Conservation (phyloP, 2,797 vertebrate species). For the Syncerus caffer region DNA sequence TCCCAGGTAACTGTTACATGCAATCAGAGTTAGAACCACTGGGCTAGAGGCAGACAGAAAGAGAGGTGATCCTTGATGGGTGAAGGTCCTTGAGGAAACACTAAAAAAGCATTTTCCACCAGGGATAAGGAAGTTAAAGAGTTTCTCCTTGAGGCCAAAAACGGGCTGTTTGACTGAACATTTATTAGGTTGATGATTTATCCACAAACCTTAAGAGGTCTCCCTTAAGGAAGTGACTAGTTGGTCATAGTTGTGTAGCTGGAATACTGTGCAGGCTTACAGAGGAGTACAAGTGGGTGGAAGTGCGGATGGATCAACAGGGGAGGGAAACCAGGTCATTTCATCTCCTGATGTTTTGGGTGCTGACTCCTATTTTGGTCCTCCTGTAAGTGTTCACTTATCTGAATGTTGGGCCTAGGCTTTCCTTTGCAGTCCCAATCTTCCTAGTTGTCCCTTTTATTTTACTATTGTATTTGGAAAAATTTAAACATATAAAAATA, state of each 20-base stretch:
- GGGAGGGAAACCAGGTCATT: not conserved
- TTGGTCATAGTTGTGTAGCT: not conserved
- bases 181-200: constrained; percentile 2
- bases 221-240: not conserved
- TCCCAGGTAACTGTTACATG: not conserved
- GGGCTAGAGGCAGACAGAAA: not conserved
- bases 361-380: not conserved
- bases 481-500: not conserved
- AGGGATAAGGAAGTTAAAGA: not conserved
- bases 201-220: not conserved
- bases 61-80: not conserved
- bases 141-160: not conserved
- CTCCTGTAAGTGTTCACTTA: not conserved
- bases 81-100: not conserved
- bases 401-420: not conserved
- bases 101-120: not conserved
- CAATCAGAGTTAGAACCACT: not conserved
- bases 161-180: not conserved
- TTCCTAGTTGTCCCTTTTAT: not conserved
- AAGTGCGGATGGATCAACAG: not conserved
- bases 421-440: not conserved
- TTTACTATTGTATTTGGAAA: not conserved
- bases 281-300: not conserved
- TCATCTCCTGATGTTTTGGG: not conserved
- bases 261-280: not conserved